Conservation (phyloP, 2,888 invertebrate genomes). For the Epirrhoe alternata region DNA sequence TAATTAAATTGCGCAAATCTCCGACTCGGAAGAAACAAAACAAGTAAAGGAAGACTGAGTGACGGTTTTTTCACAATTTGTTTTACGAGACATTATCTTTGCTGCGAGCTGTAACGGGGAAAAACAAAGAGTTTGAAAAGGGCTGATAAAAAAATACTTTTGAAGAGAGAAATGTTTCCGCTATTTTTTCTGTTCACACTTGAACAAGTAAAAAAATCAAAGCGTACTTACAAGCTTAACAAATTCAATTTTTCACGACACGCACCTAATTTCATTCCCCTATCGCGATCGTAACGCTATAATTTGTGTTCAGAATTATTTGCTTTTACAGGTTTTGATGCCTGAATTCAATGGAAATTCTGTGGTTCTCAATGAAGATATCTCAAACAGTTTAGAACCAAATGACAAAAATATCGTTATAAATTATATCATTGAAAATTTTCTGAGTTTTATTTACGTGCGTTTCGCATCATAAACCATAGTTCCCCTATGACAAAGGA, state of each 20-base stretch:
- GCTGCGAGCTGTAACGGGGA: conserved; percentile 22
- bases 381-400: background rate
- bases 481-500: conserved; percentile 25
- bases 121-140: conserved; percentile 33
- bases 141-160: conserved; percentile 34
- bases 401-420: background rate
- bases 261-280: background rate
- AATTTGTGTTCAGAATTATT: background rate
- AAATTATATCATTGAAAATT: conserved; percentile 4
- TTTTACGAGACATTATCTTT: conserved; percentile 37
- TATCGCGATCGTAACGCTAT: background rate
- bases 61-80: conserved; percentile 36
- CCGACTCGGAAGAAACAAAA: conserved; percentile 23
- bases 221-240: background rate
- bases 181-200: conserved; percentile 22
- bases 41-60: conserved; percentile 26
- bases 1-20: conserved; percentile 32
- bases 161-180: conserved; percentile 19
- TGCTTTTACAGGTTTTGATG: conserved; percentile 1
- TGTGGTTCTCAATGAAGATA: background rate
- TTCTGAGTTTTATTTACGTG: conserved; percentile 9
- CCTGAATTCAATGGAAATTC: background rate
- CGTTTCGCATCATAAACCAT: conserved; percentile 18
- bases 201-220: conserved; percentile 6
- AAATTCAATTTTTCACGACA: background rate